Conservation (phyloP, 2,797 vertebrate species). For the Argya squamiceps region DNA sequence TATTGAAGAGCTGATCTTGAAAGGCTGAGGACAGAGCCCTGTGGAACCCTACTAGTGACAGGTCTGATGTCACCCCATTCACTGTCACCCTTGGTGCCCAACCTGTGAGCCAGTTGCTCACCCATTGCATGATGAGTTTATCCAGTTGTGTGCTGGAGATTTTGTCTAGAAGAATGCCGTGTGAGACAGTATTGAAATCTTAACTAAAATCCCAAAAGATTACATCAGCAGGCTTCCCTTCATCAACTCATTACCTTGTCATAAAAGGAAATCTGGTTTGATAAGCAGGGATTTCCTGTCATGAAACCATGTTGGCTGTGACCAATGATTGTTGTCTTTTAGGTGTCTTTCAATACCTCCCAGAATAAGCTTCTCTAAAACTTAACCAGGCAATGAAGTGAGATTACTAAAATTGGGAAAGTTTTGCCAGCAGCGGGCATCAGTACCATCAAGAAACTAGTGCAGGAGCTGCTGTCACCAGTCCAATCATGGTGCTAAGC, state of each 20-base stretch:
- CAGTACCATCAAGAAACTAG: not conserved
- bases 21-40: not conserved
- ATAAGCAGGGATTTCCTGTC: not conserved
- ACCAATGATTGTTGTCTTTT: not conserved
- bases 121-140: not conserved
- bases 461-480: not conserved
- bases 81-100: not conserved
- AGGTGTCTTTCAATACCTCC: not conserved
- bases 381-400: not conserved
- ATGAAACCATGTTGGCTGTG: not conserved
- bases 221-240: not conserved
- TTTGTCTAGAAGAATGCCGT: not conserved
- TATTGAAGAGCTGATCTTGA: not conserved
- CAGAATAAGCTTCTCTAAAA: not conserved
- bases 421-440: not conserved
- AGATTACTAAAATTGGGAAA: not conserved
- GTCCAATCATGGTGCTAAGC: not conserved
- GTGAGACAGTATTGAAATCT: not conserved
- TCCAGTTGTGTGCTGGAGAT: not conserved
- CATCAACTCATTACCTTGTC: not conserved
- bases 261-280: not conserved
- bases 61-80: not conserved
- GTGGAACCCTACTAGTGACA: not conserved
- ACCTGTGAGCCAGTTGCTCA: not conserved
- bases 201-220: not conserved